A percentile compares a stretch with the other conserved stretches of the same genome.
Evolutionary conservation across 1,140 invertebrate species (phyloP).

Genomic region (Psix sp.): DNA sequence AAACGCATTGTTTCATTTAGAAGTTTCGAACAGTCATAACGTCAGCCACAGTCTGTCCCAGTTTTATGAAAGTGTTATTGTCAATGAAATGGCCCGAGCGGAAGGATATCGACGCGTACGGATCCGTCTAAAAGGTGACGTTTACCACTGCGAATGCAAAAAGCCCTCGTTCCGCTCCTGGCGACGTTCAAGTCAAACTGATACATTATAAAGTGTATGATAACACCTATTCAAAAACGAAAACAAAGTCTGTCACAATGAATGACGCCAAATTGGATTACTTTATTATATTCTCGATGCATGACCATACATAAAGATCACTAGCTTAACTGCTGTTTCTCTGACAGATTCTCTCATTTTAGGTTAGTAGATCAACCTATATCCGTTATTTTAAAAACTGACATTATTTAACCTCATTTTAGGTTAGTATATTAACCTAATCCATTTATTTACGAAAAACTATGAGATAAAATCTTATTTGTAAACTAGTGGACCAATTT

Average conservation of each 20-base stretch:
- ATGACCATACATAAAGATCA: too few relatives aligned
- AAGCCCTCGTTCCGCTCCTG: conserved; percentile 9
- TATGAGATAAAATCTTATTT: too few relatives aligned
- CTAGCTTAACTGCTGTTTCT: too few relatives aligned
- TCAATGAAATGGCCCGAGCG: conserved; percentile 48
- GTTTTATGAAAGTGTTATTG: conserved; percentile 57
- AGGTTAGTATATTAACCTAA: too few relatives aligned
- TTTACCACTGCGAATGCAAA: conserved; percentile 26
- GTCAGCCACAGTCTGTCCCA: conserved; percentile 42
- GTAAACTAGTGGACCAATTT: too few relatives aligned
- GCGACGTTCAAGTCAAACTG: conserved; percentile 13
- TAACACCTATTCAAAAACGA: conserved; percentile 48
- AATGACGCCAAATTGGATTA: conserved; percentile 36
- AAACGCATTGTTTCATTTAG: conserved; percentile 51
- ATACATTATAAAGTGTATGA: conserved; percentile 34
- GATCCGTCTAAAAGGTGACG: conserved; percentile 34
- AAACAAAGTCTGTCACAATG: conserved; percentile 24
- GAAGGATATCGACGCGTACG: conserved; percentile 57
- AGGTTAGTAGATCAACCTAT: too few relatives aligned
- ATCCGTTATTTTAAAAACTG: too few relatives aligned
- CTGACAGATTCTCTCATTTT: too few relatives aligned
- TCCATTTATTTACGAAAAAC: too few relatives aligned
- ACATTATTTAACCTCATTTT: too few relatives aligned
- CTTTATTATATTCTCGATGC: conserved; percentile 14
- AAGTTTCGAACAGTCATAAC: conserved; percentile 44